Conservation (phyloP, 1,140 invertebrate species). For the Drosophila punjabiensis region DNA sequence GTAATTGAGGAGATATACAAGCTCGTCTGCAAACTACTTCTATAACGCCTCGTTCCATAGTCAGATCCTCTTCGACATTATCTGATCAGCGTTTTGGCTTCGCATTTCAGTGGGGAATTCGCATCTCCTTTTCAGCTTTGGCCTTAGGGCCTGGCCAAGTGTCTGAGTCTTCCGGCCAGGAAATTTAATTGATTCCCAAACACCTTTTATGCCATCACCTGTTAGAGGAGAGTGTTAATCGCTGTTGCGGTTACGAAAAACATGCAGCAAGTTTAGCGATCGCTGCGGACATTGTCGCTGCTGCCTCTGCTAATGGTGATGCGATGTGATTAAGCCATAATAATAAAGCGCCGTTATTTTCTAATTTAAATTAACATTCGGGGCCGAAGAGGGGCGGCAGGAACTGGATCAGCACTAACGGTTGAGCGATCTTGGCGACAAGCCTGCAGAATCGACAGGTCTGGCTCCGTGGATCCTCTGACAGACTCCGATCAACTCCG, state of each 20-base stretch:
- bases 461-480: constrained; percentile 29
- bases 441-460: constrained; percentile 35
- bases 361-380: constrained; percentile 79
- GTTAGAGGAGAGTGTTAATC: constrained; percentile 78
- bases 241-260: constrained; percentile 47
- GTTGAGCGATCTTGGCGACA: constrained; percentile 57
- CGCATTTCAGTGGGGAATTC: constrained; percentile 51
- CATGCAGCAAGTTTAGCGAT: constrained; percentile 47
- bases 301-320: constrained; percentile 44
- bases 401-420: constrained; percentile 64
- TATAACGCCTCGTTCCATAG: constrained; percentile 27
- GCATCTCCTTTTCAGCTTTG: constrained; percentile 44
- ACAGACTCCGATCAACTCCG: constrained; percentile 47
- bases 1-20: background rate
- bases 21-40: background rate
- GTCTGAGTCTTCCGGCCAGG: constrained; percentile 38
- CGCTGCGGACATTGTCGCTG: constrained; percentile 17
- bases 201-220: constrained; percentile 66
- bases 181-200: constrained; percentile 75
- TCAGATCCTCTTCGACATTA: constrained; percentile 50
- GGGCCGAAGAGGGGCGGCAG: background rate
- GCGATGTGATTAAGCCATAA: constrained; percentile 80
- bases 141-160: constrained; percentile 46
- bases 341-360: constrained; percentile 77
- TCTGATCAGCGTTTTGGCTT: constrained; percentile 59